Conservation (phyloP, 2,113 vertebrate genomes). For the Sigmodon hispidus region DNA sequence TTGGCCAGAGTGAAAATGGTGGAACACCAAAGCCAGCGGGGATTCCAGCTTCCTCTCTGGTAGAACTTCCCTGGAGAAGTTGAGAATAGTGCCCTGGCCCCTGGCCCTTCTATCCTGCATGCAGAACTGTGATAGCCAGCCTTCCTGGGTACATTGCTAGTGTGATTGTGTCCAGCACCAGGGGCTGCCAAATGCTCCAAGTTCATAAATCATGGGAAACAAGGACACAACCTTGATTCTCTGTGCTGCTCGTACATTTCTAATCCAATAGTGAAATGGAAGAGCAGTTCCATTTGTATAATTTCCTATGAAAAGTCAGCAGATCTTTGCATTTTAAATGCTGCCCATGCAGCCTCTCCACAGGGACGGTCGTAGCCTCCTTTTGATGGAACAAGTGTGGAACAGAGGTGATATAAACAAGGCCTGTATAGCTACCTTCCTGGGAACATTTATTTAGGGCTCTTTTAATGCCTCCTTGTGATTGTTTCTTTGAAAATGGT, state of each 20-base stretch:
- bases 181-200: not conserved
- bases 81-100: fast-evolving
- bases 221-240: conserved; percentile 83
- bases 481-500: not conserved
- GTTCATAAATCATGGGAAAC: conserved; percentile 78
- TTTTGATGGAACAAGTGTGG: conserved; percentile 45
- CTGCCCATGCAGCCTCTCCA: conserved; percentile 39
- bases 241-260: conserved; percentile 68
- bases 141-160: not conserved
- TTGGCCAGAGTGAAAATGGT: not conserved
- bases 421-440: not conserved
- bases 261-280: conserved; percentile 78
- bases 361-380: fast-evolving
- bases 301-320: conserved; percentile 80
- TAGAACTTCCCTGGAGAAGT: not conserved
- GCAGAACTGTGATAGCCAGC: not conserved
- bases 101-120: fast-evolving
- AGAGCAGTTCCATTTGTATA: conserved; percentile 81
- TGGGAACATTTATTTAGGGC: not conserved
- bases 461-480: not conserved
- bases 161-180: fast-evolving
- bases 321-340: conserved; percentile 74
- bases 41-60: not conserved
- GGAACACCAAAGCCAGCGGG: not conserved
- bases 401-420: not conserved